Conservation (phyloP, 2,113 vertebrate species). For the Bujurquina vittata region DNA sequence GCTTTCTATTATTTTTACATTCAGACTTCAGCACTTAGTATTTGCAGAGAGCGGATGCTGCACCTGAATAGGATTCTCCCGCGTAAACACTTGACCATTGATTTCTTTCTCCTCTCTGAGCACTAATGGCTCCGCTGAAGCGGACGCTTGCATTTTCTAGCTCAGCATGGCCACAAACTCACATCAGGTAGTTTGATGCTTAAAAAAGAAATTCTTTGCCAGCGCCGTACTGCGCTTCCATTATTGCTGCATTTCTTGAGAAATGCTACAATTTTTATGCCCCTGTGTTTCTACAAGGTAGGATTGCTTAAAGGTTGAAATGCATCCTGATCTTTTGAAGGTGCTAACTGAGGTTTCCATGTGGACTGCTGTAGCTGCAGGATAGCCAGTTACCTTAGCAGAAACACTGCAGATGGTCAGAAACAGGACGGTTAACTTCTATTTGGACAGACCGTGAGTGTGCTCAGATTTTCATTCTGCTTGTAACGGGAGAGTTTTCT, state of each 20-base stretch:
- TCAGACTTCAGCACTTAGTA: slow-evolving; percentile 70
- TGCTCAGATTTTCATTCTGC: not conserved
- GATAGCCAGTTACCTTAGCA: not conserved
- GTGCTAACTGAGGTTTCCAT: not conserved
- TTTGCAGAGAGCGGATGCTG: slow-evolving; percentile 82
- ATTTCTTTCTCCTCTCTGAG: slow-evolving; percentile 83
- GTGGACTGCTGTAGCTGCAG: not conserved
- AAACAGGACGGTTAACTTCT: not conserved
- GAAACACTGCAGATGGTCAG: not conserved
- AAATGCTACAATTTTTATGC: not conserved
- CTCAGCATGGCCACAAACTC: slow-evolving; percentile 41
- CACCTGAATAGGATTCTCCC: slow-evolving; percentile 81
- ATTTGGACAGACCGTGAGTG: not conserved
- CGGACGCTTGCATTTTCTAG: slow-evolving; percentile 68
- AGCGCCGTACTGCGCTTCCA: no score
- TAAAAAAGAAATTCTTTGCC: not conserved
- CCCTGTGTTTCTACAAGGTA: not conserved
- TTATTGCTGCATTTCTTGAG: no score
- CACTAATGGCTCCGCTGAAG: slow-evolving; percentile 85
- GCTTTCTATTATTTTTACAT: slow-evolving; percentile 55
- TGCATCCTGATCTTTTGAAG: not conserved
- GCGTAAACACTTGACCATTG: slow-evolving; percentile 83
- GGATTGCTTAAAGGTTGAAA: not conserved
- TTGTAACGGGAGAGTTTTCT: not conserved
- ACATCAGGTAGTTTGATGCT: slow-evolving; percentile 6